Evolutionary conservation across 2,888 invertebrate species (phyloP).

Genomic region (Spialia ferax): DNA sequence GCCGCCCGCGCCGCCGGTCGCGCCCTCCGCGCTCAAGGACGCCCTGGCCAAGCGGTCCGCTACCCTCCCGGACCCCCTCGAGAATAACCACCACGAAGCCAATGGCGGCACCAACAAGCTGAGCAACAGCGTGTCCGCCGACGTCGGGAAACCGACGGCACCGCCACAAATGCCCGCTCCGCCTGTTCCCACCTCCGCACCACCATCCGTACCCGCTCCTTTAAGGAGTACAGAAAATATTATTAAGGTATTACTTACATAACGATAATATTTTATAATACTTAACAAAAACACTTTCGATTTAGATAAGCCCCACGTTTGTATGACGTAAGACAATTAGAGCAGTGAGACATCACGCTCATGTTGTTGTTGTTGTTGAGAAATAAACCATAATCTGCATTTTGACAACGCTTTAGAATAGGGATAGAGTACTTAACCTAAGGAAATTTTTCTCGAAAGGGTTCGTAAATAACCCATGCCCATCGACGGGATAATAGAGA

Average conservation of each 20-base stretch:
- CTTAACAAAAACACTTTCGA: not conserved
- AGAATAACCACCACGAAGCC: constrained; percentile 82
- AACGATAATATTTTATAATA: not conserved
- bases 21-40: constrained; percentile 83
- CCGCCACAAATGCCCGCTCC: constrained; percentile 80
- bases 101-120: constrained; percentile 76
- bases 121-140: constrained; percentile 76
- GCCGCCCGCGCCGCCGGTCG: constrained; percentile 77
- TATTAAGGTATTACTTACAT: constrained; percentile 68
- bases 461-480: no score
- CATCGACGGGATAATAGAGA: no score
- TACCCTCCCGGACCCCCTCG: constrained; percentile 75
- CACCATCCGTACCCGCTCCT: constrained; percentile 64
- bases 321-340: not conserved
- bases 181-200: constrained; percentile 72
- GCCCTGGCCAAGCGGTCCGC: constrained; percentile 78
- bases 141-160: constrained; percentile 71
- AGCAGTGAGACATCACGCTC: not conserved
- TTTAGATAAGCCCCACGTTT: not conserved
- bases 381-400: no score
- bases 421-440: no score
- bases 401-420: no score
- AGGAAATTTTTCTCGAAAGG: no score
- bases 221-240: constrained; percentile 80
- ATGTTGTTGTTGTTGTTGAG: no score